Base-by-base conservation (phyloP, 2,797 vertebrate species). In the Vireo griseus region DNA sequence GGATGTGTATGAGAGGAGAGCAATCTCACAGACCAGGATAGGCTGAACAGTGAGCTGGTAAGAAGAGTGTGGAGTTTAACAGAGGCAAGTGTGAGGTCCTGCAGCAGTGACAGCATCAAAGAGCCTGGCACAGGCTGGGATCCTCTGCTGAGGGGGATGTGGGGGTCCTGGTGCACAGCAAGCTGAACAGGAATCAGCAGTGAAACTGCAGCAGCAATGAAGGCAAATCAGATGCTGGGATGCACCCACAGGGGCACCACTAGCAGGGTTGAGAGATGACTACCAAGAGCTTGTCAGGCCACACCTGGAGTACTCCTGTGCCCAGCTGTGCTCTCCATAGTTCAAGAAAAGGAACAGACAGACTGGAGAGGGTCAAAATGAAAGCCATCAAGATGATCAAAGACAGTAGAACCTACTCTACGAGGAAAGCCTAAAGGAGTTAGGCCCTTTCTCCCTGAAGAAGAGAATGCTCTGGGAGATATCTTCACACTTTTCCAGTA, bases 1-100 rank as follows among this genome's bases (percentile, higher is more conserved):
- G 42, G n/a, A 18, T 0, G 0, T 7, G 6, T 10, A 33, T 31
- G 79, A 63, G 75, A 21, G 45, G 6, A 59, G n/a, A 63, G 24
- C 29, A 11, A 26, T 9, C 29, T 45, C 42, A 42, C 28, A 48
- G 31, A 74, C 21, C 16, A 2, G 45, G 40, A 21, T 16, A 40
- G 35, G 28, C 25, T 59, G 25, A 51, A 39, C 33, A 63, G 16
- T 8, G 44, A 62, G 59, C 29, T 18, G 39, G 12, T 19, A 81
- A 40, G 35, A 44, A 40, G 18, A 40, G 15, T 0, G 19, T 10
- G 16, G 54, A 37, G 35, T 31, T 90, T 11, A 37, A 51, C 12
- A 42, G 25, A 55, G 33, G 26, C 18, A 69, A 78, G 26, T 4
- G 16, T 50, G 37, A 54, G 50, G 54, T 47, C 50, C 50, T 76